phyloP scores from a whole-genome alignment of 2,888 invertebrate genomes.

The Caenorhabditis sp. region DNA sequence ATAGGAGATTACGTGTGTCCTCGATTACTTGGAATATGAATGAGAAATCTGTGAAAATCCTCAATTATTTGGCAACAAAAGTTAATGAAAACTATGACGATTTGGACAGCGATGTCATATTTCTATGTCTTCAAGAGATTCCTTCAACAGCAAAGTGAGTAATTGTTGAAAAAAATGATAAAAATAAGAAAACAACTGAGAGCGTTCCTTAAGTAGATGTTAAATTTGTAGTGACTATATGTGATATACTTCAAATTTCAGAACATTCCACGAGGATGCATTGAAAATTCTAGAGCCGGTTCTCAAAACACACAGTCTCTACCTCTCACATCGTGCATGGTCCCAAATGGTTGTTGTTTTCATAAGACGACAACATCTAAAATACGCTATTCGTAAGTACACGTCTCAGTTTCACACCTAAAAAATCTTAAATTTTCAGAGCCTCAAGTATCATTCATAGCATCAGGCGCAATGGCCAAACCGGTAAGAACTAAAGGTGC shows the following conservation, averaged over 20 bases:
- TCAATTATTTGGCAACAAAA: constrained; percentile 39
- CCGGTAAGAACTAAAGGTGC: constrained; percentile 85
- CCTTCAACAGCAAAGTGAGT: constrained; percentile 62
- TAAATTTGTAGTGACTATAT: too few species aligned
- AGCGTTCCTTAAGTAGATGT: too few species aligned
- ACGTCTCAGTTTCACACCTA: neutral
- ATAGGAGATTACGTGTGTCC: constrained; percentile 33
- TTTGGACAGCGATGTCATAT: constrained; percentile 57
- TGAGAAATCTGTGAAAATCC: constrained; percentile 49
- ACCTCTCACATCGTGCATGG: constrained; percentile 64
- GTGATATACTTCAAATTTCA: constrained; percentile 39
- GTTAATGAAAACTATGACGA: constrained; percentile 32
- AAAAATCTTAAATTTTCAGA: constrained; percentile 27
- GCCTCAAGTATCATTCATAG: constrained; percentile 57
- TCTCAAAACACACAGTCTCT: constrained; percentile 53
- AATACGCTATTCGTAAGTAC: constrained; percentile 61
- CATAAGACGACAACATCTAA: constrained; percentile 55
- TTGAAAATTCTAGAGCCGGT: constrained; percentile 50
- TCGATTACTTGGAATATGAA: constrained; percentile 66
- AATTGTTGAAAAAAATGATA: neutral
- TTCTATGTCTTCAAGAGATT: constrained; percentile 65
- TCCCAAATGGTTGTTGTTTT: constrained; percentile 68
- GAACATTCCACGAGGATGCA: constrained; percentile 63
- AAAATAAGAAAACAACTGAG: neutral
- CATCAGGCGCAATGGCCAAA: constrained; percentile 57